Conservation (phyloP, 2,888 invertebrate genomes). For the Invenusta paracnida region DNA sequence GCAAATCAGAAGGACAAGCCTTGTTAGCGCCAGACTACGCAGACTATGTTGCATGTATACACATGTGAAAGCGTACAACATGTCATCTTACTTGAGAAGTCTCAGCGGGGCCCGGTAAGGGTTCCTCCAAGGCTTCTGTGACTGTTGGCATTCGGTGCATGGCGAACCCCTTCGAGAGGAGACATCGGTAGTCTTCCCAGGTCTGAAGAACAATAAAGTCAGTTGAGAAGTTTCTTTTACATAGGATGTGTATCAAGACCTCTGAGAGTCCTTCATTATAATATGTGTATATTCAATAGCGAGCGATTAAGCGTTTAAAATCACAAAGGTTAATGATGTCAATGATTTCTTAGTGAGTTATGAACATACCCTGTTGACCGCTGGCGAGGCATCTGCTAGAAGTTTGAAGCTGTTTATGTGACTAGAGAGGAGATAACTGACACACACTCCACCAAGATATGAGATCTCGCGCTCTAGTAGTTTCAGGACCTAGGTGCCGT, state of each 20-base stretch:
- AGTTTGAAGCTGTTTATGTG: constrained; percentile 27
- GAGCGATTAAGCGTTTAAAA: too few relatives aligned
- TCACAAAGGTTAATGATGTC: too few relatives aligned
- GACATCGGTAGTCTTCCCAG: constrained; percentile 68
- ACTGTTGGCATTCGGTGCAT: constrained; percentile 79
- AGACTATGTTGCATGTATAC: too few relatives aligned
- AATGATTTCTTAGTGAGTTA: too few relatives aligned
- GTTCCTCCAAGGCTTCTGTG: constrained; percentile 81
- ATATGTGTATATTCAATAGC: too few relatives aligned
- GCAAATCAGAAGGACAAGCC: too few relatives aligned
- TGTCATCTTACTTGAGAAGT: background rate
- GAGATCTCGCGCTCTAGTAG: constrained; percentile 83
- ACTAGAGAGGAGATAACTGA: constrained; percentile 68
- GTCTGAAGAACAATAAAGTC: constrained; percentile 61
- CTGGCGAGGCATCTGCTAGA: constrained; percentile 48
- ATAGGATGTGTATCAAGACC: too few relatives aligned
- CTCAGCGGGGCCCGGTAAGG: constrained; percentile 65
- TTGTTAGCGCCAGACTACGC: too few relatives aligned
- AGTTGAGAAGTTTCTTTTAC: too few relatives aligned
- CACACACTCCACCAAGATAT: constrained; percentile 83
- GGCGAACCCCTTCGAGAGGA: constrained; percentile 83
- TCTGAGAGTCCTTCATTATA: too few relatives aligned
- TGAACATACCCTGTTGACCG: too few relatives aligned
- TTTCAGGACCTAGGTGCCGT: background rate
- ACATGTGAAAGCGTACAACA: too few relatives aligned